Base-by-base conservation (phyloP, 2,113 vertebrate species). In the Chiloscyllium plagiosum region DNA sequence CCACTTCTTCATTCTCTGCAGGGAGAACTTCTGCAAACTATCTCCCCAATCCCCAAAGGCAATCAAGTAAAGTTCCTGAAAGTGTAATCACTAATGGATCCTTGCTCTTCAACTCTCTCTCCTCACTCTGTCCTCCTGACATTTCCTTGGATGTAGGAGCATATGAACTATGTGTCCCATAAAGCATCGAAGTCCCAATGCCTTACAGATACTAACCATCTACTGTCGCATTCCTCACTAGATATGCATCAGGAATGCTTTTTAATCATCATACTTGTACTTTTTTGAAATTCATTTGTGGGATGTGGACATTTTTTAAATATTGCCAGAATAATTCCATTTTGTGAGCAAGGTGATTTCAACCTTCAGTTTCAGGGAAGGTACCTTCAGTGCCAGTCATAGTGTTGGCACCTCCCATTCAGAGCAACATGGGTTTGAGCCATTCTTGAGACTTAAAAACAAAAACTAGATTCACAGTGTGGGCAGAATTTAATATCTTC, bases 11-110 rank as follows among this genome's bases (percentile, higher is more conserved):
- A 66, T 17, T 37, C 89, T 66, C 89, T 93, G 19, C 61, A 93
- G 89, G 20, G 61, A 47, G 65, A 37, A 93, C 2, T 66, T n/a
- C 61, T 92, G 6, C 89, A 92, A 66, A 19, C 33, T 66, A 61
- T 37, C 89, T 93, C 89, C 89, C 89, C 66, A 42, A 93, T 33
- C n/a, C 89, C 89, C 61, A 68, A 37, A 93, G 89, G 61, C 66
- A 66, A 93, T 93, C 89, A 93, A 37, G 61, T 61, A 24, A 42
- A 93, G 65, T 33, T 66, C 65, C 61, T 22, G 61, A 66, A 93
- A 68, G n/a, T 20, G 33, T 68, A 22, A 6, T 61, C 33, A 20
- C 66, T 93, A 19, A 8, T n/a, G n/a, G 66, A 66, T 93, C 89
- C 37, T 17, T 37, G 89, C 61, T n/a, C 26, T 92, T 33, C 12